Evolutionary conservation across 2,797 vertebrate species (phyloP).

Genomic region (Trachops cirrhosus): DNA sequence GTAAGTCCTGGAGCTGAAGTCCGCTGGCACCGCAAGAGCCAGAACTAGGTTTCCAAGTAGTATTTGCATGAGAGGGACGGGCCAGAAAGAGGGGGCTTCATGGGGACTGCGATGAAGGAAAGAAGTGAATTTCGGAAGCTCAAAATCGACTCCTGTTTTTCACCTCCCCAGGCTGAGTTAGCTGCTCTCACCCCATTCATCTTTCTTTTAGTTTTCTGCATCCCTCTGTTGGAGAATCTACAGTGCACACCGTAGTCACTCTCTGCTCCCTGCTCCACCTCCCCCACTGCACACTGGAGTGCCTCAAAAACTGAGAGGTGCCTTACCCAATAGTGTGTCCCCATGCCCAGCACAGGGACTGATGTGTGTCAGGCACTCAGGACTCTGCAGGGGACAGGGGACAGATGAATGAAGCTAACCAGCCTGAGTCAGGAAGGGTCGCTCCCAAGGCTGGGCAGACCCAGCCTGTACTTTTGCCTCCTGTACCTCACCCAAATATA

Average conservation of each 20-base stretch:
- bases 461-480: not conserved
- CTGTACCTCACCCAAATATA: not conserved
- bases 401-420: not conserved
- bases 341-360: not conserved
- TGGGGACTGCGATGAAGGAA: not conserved
- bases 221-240: not conserved
- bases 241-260: not conserved
- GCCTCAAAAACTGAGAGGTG: not conserved
- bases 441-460: too few relatives aligned
- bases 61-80: not conserved
- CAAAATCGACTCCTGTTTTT: not conserved
- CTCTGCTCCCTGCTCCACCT: not conserved
- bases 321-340: not conserved
- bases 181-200: fast-evolving
- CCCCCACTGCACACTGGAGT: not conserved
- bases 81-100: not conserved
- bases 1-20: slow-evolving; percentile 37
- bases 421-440: not conserved
- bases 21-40: not conserved
- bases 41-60: not conserved
- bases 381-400: fast-evolving
- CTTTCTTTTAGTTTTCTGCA: not conserved
- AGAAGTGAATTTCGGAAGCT: not conserved
- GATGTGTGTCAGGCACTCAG: not conserved
- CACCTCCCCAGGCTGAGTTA: not conserved